A percentile compares a stretch with the other conserved stretches of the same genome.
phyloP scores from a whole-genome alignment of 2,113 vertebrate genomes.

The Cyprinodon brontotheroides region DNA sequence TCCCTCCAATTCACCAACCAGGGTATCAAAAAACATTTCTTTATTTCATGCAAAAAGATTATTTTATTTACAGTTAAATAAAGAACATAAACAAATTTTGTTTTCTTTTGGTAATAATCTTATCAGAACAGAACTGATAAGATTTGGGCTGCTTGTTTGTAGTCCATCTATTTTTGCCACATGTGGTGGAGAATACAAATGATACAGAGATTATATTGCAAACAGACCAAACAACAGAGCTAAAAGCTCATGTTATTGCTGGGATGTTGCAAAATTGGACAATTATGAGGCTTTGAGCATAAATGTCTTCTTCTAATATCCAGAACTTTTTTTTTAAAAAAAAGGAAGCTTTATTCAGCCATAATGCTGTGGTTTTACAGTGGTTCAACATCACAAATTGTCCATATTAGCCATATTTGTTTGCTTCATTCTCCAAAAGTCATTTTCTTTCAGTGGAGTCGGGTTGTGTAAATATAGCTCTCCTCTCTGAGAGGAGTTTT shows the following conservation, averaged over 20 bases:
- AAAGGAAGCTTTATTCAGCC: slow-evolving; percentile 25
- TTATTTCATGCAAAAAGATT: background rate
- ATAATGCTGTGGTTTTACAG: slow-evolving; percentile 41
- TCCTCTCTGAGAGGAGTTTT: slow-evolving; percentile 41
- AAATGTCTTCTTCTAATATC: slow-evolving; percentile 19
- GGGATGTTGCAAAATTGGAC: slow-evolving; percentile 23
- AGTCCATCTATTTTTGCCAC: slow-evolving; percentile 1
- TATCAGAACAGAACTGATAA: background rate
- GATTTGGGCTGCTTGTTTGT: slow-evolving; percentile 1
- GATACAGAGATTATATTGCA: slow-evolving; percentile 4
- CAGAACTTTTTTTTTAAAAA: slow-evolving; percentile 18
- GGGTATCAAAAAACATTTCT: background rate
- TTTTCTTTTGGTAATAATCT: slow-evolving; percentile 8
- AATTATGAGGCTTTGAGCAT: slow-evolving; percentile 34
- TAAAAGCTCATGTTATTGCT: slow-evolving; percentile 13
- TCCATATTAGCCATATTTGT: slow-evolving; percentile 68
- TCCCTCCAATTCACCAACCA: too few species aligned
- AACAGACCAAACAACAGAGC: slow-evolving; percentile 16
- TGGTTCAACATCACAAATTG: slow-evolving; percentile 61
- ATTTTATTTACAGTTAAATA: background rate
- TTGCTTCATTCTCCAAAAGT: slow-evolving; percentile 67
- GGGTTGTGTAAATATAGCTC: slow-evolving; percentile 60
- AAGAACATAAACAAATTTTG: background rate
- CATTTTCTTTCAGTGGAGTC: slow-evolving; percentile 56
- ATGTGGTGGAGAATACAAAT: slow-evolving; percentile 4